These are phyloP conservation scores for Lepetodrilus schrolli DNA, from an alignment of 2,888 invertebrate species.

Conservation along the genomic window DNA sequence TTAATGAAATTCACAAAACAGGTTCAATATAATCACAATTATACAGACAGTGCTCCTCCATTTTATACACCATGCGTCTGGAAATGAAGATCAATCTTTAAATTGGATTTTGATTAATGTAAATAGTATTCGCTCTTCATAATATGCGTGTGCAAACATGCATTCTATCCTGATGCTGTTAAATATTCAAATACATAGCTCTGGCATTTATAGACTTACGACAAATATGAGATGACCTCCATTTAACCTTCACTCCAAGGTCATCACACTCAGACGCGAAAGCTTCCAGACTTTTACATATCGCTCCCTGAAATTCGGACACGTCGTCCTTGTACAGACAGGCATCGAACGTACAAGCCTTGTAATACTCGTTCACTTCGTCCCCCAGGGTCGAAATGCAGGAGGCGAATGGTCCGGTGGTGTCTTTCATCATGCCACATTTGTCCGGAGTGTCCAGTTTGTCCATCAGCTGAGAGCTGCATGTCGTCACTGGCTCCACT, in stretches of 20 bases:
- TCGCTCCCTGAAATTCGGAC: constrained; percentile 1
- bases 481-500: constrained; percentile 23
- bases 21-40: too few relatives aligned
- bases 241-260: constrained; percentile 36
- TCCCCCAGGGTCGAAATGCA: constrained; percentile 34
- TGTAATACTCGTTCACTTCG: constrained; percentile 35
- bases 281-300: constrained; percentile 43
- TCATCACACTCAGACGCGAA: constrained; percentile 44
- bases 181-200: too few relatives aligned
- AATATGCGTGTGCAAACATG: too few relatives aligned
- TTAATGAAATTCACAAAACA: too few relatives aligned
- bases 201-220: too few relatives aligned
- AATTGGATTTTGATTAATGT: too few relatives aligned
- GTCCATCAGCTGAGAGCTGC: constrained; percentile 10
- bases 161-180: too few relatives aligned
- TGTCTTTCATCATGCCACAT: constrained; percentile 38
- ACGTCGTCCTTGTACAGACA: constrained; percentile 38
- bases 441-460: constrained; percentile 19
- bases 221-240: constrained; percentile 40
- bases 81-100: too few relatives aligned
- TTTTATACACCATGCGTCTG: too few relatives aligned
- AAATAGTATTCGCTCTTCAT: too few relatives aligned
- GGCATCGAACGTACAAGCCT: constrained; percentile 41
- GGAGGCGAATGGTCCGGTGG: constrained; percentile 36
- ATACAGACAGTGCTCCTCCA: too few relatives aligned